Evolutionary conservation across 2,113 vertebrate species (phyloP).

Genomic region (Circaetus gallicus): DNA sequence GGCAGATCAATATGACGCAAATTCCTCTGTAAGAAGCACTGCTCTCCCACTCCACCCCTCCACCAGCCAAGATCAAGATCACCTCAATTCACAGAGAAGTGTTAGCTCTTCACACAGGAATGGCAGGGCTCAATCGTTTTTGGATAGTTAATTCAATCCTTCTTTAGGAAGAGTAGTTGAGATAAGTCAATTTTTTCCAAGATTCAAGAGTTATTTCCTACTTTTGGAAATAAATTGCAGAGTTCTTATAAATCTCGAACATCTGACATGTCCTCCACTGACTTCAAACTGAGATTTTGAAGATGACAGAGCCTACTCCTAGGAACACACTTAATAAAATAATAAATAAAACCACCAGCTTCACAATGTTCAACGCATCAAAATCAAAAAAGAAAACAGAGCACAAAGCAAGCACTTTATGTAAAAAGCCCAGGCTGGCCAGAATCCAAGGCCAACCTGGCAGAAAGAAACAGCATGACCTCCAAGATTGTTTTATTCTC

Average conservation of each 20-base stretch:
- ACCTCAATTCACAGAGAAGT: background rate
- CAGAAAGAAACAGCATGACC: background rate
- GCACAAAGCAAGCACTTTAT: background rate
- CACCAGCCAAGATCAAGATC: background rate
- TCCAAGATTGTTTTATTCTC: background rate
- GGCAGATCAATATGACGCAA: background rate
- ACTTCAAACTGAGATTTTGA: background rate
- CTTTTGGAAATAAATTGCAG: background rate
- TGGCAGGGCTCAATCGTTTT: background rate
- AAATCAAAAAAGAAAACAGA: background rate
- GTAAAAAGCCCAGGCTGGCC: background rate
- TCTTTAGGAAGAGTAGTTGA: background rate
- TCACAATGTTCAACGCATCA: fast-evolving
- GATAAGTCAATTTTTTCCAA: background rate
- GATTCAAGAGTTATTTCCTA: background rate
- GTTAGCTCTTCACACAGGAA: background rate
- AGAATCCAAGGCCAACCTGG: background rate
- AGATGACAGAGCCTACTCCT: background rate
- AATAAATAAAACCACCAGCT: background rate
- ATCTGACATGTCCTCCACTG: background rate
- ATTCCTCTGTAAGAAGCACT: background rate
- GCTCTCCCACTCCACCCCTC: background rate
- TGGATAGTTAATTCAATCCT: background rate
- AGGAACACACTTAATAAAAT: background rate
- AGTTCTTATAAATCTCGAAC: background rate